Percentiles rank a stretch among this genome's conserved stretches.
Conservation (phyloP, 2,888 invertebrate species). For the Conchocele bisecta region DNA sequence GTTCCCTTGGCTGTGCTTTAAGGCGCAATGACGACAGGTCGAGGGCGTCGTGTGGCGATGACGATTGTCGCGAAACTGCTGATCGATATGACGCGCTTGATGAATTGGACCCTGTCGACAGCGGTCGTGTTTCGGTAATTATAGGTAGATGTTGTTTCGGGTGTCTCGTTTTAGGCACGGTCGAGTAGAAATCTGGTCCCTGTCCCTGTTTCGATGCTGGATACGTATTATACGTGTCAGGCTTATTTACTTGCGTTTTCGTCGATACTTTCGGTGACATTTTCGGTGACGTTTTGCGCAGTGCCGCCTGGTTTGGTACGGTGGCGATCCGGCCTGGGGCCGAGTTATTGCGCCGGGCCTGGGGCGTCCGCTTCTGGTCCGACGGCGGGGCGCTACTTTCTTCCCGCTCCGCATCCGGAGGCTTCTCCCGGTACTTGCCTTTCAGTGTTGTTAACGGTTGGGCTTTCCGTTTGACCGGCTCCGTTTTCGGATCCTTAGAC, state of each 20-base stretch:
- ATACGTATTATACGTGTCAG: constrained; percentile 25
- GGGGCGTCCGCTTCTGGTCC: constrained; percentile 61
- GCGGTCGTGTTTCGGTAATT: constrained; percentile 48
- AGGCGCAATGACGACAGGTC: constrained; percentile 61
- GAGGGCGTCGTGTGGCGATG: constrained; percentile 51
- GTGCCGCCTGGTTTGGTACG: constrained; percentile 67
- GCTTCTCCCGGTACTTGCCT: constrained; percentile 55
- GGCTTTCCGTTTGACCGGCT: constrained; percentile 67
- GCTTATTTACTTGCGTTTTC: constrained; percentile 28
- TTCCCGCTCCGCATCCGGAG: constrained; percentile 55
- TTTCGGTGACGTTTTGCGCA: constrained; percentile 31
- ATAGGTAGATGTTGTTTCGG: constrained; percentile 48
- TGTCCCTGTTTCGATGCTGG: constrained; percentile 17
- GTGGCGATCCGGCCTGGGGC: constrained; percentile 76
- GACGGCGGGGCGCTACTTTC: constrained; percentile 47
- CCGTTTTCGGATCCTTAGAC: constrained; percentile 48
- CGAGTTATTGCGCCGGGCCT: constrained; percentile 66
- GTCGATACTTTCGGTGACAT: constrained; percentile 13
- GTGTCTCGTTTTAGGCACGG: constrained; percentile 45
- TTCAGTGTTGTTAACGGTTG: constrained; percentile 77
- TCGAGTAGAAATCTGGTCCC: constrained; percentile 53
- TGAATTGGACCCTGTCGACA: constrained; percentile 35
- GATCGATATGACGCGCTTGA: constrained; percentile 34
- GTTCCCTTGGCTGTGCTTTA: constrained; percentile 47
- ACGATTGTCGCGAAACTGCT: constrained; percentile 29